These are phyloP conservation scores for Eonycteris spelaea DNA, from an alignment of 2,113 vertebrate genomes.

Conservation along the genomic window DNA sequence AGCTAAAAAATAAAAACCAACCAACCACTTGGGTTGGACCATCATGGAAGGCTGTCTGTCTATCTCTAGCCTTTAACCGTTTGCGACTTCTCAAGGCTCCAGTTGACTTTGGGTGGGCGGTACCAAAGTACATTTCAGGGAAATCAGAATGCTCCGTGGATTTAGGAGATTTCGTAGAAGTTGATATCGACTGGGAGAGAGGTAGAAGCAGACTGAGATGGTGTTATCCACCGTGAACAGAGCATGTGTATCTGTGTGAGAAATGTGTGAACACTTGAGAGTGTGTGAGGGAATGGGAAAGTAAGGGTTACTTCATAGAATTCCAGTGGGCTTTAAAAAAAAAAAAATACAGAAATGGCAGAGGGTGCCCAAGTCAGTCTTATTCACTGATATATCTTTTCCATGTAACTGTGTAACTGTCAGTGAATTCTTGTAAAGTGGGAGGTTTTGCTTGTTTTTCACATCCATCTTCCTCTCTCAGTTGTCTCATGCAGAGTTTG, in stretches of 20 bases:
- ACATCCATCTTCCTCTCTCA: neutral
- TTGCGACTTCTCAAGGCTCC: neutral
- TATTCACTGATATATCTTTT: neutral
- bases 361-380: neutral
- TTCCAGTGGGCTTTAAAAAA: neutral
- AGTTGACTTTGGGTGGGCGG: neutral
- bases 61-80: neutral
- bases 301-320: neutral
- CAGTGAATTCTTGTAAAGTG: neutral
- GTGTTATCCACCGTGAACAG: neutral
- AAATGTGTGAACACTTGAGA: neutral
- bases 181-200: neutral
- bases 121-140: neutral
- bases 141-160: neutral
- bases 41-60: neutral
- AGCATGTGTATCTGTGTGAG: neutral
- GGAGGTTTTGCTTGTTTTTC: neutral
- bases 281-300: neutral
- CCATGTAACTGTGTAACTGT: neutral
- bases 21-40: neutral
- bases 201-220: neutral
- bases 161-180: neutral
- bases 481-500: neutral
- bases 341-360: neutral
- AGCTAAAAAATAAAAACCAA: slow-evolving; percentile 5